A percentile compares a stretch with the other conserved stretches of the same genome.
phyloP scores from a whole-genome alignment of 2,113 vertebrate species.

The Engraulis encrasicolus region DNA sequence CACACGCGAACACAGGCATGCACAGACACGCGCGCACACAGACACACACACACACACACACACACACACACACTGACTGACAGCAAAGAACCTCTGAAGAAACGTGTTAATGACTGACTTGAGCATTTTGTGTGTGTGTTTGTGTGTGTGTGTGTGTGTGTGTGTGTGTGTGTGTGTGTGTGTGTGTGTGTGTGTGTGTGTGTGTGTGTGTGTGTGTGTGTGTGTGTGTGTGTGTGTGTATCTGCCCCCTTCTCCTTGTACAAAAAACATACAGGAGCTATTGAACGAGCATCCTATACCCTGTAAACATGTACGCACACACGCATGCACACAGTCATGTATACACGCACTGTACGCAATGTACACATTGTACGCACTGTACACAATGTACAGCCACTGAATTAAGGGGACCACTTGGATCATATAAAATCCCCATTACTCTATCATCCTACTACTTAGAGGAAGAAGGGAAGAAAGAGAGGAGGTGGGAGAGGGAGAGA shows the following conservation, averaged over 20 bases:
- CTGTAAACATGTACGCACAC: slow-evolving; percentile 25
- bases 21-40: not conserved
- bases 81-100: not conserved
- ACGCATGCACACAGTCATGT: no score
- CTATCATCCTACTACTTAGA: no score
- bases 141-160: no score
- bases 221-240: not conserved
- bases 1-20: not conserved
- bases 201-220: not conserved
- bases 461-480: no score
- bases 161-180: not conserved
- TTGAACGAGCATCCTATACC: not conserved
- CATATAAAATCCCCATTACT: slow-evolving; percentile 52
- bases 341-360: no score
- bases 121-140: not conserved
- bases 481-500: no score
- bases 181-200: not conserved
- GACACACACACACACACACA: not conserved
- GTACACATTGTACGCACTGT: no score
- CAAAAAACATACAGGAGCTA: not conserved
- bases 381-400: no score
- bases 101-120: not conserved
- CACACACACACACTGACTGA: not conserved
- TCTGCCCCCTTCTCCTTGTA: not conserved
- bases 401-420: slow-evolving; percentile 50